These are phyloP conservation scores for Patella vulgata DNA, from an alignment of 1,140 invertebrate species.

Conservation along the genomic window DNA sequence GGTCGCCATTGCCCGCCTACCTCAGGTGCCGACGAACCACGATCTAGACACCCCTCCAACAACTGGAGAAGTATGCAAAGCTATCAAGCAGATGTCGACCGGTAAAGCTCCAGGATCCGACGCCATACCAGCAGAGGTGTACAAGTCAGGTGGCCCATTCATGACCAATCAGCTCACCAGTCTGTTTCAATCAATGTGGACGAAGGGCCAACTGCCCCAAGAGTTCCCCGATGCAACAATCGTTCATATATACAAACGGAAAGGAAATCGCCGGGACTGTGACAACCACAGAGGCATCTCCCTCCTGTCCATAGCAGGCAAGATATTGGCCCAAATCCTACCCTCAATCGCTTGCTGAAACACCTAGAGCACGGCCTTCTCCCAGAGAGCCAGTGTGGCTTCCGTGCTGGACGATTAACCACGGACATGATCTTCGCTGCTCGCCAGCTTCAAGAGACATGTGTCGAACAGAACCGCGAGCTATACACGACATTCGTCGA, in stretches of 20 bases:
- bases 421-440: conserved; percentile 9
- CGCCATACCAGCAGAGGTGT: conserved; percentile 30
- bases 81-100: conserved; percentile 16
- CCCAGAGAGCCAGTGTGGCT: conserved; percentile 16
- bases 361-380: conserved; percentile 14
- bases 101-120: conserved; percentile 25
- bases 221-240: conserved; percentile 32
- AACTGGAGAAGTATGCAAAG: conserved; percentile 10
- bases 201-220: conserved; percentile 12
- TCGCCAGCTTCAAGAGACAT: conserved; percentile 18
- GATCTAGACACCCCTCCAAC: neutral
- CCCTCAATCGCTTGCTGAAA: conserved; percentile 17
- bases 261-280: conserved; percentile 11
- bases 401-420: conserved; percentile 6
- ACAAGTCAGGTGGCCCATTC: conserved; percentile 12
- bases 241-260: conserved; percentile 23
- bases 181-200: conserved; percentile 21
- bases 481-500: conserved; percentile 39
- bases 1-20: conserved; percentile 18
- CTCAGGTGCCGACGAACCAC: conserved; percentile 16
- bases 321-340: conserved; percentile 15
- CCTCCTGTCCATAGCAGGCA: conserved; percentile 22
- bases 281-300: conserved; percentile 21
- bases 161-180: conserved; percentile 8
- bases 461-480: conserved; percentile 28